Evolutionary conservation across 35 echinoderm and acorn worm species (phyloP), one percentile per base, ranked within the genome.

Genomic region (Stichopus chloronotus): DNA sequence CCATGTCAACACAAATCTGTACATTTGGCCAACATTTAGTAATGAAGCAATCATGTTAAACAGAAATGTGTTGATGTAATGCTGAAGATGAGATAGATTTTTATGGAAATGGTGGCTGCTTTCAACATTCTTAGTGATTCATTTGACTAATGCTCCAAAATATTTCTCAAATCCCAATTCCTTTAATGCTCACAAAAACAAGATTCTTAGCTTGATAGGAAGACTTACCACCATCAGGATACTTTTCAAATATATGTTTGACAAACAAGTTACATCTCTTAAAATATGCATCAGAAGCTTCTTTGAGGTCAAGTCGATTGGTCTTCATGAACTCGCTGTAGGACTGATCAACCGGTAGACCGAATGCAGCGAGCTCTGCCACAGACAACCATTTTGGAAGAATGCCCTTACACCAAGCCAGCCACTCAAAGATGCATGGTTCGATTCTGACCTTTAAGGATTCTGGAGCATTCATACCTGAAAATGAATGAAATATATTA

Each of bases 361-460:
- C 94, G 76, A 95, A 96, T 17, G 94, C 83, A 12, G 92, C 90
- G 25, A 96, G 43, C 53, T 99, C 97, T 20, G 87, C 76, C n/a
- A 87, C 88, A 14, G 97, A 81, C 43, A 99, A 72, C 97, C 97
- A 99, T 43, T 99, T 99, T 13, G 97, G 97, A 7, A 96, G 68
- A 14, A 92, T 92, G 8, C 91, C 94, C 59, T 94, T 93, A 72
- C 94, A 92, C 97, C 97, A 99, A 6, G 97, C 97, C n/a, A 99
- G 84, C 97, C 97, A 99, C 89, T 99, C 97, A 93, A 96, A 99
- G 20, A 99, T 52, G 4, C 90, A 83, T 0, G 95, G 94, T 69
- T 99, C 97, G 4, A 99, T 63, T 8, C 92, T 57, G 57, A 99
- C 95, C 71, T 96, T 99, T 0, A 96, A 88, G 13, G 87, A 78